Percentiles rank a stretch among this genome's conserved stretches.
Evolutionary conservation across 2,888 invertebrate species (phyloP).

Genomic region (Cephus pygmeus): DNA sequence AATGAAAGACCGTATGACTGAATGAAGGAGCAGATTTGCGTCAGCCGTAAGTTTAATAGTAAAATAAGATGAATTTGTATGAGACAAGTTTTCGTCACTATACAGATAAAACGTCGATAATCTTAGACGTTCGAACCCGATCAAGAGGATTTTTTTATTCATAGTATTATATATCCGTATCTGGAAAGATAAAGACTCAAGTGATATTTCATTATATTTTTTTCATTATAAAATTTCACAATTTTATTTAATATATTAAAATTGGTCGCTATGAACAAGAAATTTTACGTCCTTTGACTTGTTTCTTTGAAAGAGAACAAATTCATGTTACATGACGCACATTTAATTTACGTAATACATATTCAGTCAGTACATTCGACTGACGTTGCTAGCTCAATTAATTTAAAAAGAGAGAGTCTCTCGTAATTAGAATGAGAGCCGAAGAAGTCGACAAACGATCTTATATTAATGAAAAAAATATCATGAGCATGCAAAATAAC

Average conservation of each 20-base stretch:
- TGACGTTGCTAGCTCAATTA: no score
- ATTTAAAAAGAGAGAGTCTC: no score
- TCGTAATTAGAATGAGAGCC: no score
- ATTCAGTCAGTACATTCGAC: no score
- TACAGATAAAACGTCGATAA: no score
- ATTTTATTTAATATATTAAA: not conserved
- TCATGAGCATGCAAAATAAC: no score
- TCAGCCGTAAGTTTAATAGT: constrained; percentile 23
- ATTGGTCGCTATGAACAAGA: not conserved
- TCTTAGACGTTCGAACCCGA: not conserved
- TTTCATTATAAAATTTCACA: not conserved
- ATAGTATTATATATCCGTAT: not conserved
- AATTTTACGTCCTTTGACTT: not conserved
- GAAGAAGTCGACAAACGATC: no score
- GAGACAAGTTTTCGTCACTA: not conserved
- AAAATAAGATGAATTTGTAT: not conserved
- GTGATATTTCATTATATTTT: not conserved
- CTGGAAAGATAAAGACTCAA: not conserved
- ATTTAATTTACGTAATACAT: no score
- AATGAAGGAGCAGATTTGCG: constrained; percentile 41
- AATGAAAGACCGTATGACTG: constrained; percentile 29
- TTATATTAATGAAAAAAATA: no score
- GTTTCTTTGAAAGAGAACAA: not conserved
- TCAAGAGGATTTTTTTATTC: not conserved
- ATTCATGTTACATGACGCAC: not conserved